Conservation (phyloP, 2,113 vertebrate genomes). For the Tiliqua scincoides region DNA sequence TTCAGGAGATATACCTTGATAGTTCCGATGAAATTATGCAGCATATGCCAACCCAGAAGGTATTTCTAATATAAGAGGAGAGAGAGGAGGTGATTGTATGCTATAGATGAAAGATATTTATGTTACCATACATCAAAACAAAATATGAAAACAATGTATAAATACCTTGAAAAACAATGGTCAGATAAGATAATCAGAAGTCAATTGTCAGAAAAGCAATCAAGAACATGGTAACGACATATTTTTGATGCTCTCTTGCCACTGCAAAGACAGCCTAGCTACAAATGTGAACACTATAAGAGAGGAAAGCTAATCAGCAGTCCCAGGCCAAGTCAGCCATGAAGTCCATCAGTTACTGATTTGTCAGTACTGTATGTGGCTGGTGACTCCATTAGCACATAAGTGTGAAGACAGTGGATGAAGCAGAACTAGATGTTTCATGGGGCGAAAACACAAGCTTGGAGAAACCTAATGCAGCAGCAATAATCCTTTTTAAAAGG, state of each 20-base stretch:
- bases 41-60: neutral
- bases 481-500: neutral
- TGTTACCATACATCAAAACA: neutral
- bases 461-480: neutral
- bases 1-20: neutral
- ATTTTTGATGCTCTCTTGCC: neutral
- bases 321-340: neutral
- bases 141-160: neutral
- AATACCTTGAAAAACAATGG: neutral
- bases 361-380: neutral
- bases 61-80: neutral
- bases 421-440: slow-evolving; percentile 29
- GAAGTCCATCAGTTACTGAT: neutral
- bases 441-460: neutral
- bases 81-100: neutral
- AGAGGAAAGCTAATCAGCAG: neutral
- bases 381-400: neutral
- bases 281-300: neutral
- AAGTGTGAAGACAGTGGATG: neutral
- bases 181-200: neutral
- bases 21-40: neutral
- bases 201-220: neutral
- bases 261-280: neutral
- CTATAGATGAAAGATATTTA: neutral
- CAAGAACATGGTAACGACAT: neutral